phyloP scores from a whole-genome alignment of 2,888 invertebrate genomes.

The Macaria liturata region DNA sequence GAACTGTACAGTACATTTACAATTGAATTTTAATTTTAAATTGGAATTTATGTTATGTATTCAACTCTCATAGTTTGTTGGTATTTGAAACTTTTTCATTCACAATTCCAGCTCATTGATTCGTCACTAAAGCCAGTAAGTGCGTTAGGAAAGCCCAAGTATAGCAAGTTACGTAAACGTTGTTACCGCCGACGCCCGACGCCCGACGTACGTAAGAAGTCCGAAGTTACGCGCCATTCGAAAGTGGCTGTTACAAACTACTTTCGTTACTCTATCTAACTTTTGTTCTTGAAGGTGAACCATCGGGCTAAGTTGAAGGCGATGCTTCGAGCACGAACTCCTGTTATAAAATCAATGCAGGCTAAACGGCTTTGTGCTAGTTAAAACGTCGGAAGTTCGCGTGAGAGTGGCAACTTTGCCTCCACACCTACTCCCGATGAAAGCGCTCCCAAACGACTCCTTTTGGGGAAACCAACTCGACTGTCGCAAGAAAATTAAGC shows the following conservation, averaged over 20 bases:
- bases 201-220: conserved; percentile 13
- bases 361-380: conserved; percentile 62
- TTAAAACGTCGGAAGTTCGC: conserved; percentile 57
- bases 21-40: too few species aligned
- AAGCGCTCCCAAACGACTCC: conserved; percentile 43
- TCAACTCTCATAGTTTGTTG: too few species aligned
- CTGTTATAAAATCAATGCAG: conserved; percentile 66
- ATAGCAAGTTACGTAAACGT: conserved; percentile 41
- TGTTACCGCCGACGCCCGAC: conserved; percentile 10
- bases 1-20: too few species aligned
- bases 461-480: conserved; percentile 36
- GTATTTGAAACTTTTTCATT: too few species aligned
- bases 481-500: conserved; percentile 27
- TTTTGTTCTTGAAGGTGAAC: conserved; percentile 56
- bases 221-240: conserved; percentile 44
- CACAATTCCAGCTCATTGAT: conserved; percentile 5
- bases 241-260: conserved; percentile 51
- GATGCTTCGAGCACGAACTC: conserved; percentile 41
- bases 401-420: conserved; percentile 47
- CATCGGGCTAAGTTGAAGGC: conserved; percentile 47
- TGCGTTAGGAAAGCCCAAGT: conserved; percentile 45
- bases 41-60: too few species aligned
- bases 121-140: conserved; percentile 34
- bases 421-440: conserved; percentile 32
- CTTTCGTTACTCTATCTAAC: conserved; percentile 52